Evolutionary conservation across 2,888 invertebrate species (phyloP), one percentile per base, ranked within the genome.

Genomic region (Acleris holmiana): DNA sequence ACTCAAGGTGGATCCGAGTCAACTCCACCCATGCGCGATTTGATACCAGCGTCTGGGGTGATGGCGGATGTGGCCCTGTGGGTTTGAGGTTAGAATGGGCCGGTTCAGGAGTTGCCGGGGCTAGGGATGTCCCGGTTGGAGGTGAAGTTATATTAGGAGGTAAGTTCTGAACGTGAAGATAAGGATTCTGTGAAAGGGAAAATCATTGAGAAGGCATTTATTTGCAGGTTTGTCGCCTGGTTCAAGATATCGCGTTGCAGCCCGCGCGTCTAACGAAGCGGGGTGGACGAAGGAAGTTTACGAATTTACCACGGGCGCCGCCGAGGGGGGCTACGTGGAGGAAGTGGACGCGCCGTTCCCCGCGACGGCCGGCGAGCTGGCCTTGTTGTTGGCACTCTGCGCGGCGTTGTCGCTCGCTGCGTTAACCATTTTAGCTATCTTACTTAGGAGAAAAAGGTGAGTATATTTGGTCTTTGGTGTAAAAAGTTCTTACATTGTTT

Each of bases 21-120:
- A 98, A 98, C 83, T 94, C 96, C 7, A 96, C 97, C 0, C 96
- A 96, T 68, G 95, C 97, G 13, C 94, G 95, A 71, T 93, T 98
- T 62, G 96, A 96, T 79, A 94, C 98, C 54, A 94, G 94, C 68
- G 94, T 95, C 46, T 98, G 98, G 98, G 95, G 95, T 66, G 96
- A 96, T 78, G 96, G 97, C 1, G 97, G 97, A 13, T 98, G 98
- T 85, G 95, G 96, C 0, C 96, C 98, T 67, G 94, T 95, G 57
- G 95, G 96, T 69, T 95, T 97, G 82, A 95, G 96, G 57, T 93
- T 98, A 19, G 96, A 96, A 80, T 95, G 92, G 92, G 88, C 89
- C 4, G 95, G 91, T 75, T 94, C 80, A 70, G 94, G 80, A 58
- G 93, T 82, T 71, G 83, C 88, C 15, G 92, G 91, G 25, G 86